Percentiles rank a stretch among this genome's conserved stretches.
Conservation (phyloP, 2,888 invertebrate species). For the Allygus modestus region DNA sequence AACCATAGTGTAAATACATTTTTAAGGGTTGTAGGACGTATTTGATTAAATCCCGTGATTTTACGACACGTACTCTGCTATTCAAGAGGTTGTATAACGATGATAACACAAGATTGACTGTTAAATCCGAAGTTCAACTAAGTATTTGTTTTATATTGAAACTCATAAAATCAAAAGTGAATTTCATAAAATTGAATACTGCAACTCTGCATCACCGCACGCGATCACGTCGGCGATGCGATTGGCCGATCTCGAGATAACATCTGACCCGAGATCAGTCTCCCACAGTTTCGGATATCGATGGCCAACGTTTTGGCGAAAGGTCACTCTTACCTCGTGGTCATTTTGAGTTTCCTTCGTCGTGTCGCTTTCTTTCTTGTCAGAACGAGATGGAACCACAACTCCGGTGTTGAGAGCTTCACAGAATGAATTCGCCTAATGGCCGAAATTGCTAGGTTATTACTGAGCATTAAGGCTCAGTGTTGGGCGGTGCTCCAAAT, state of each 20-base stretch:
- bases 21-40: too few relatives aligned
- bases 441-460: conserved; percentile 15
- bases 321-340: conserved; percentile 1
- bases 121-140: too few relatives aligned
- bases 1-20: too few relatives aligned
- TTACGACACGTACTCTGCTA: too few relatives aligned
- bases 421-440: conserved; percentile 17
- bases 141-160: too few relatives aligned
- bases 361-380: neutral
- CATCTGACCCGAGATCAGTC: neutral
- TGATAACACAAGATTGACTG: too few relatives aligned
- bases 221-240: neutral
- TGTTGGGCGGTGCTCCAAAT: conserved; percentile 19
- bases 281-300: neutral
- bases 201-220: too few relatives aligned
- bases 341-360: too few relatives aligned
- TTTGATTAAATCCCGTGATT: too few relatives aligned
- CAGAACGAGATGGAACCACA: neutral
- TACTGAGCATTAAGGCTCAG: neutral
- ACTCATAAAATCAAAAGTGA: too few relatives aligned
- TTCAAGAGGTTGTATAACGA: too few relatives aligned
- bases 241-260: neutral
- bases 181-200: too few relatives aligned
- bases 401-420: neutral
- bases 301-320: neutral